phyloP scores from a whole-genome alignment of 2,113 vertebrate genomes.

The Uria aalge region DNA sequence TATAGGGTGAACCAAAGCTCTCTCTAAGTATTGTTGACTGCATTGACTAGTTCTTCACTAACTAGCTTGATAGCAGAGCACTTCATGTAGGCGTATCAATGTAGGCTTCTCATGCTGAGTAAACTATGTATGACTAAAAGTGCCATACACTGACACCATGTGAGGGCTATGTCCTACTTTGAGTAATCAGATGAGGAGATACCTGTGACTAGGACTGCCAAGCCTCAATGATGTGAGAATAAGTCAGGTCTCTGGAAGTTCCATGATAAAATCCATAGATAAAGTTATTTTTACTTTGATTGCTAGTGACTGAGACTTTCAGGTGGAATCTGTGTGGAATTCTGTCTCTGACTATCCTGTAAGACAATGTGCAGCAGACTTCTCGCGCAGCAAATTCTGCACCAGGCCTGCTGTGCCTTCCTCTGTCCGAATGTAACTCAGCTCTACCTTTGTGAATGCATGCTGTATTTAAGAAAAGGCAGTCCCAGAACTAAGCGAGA shows the following conservation, averaged over 20 bases:
- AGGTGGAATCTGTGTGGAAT: background rate
- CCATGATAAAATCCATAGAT: background rate
- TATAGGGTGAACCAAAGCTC: background rate
- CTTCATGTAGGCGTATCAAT: background rate
- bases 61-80: background rate
- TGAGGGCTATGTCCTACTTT: background rate
- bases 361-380: background rate
- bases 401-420: background rate
- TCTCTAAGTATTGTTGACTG: background rate
- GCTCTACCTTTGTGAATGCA: background rate
- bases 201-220: background rate
- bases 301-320: background rate
- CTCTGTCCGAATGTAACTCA: background rate
- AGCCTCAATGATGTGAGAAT: background rate
- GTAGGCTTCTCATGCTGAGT: background rate
- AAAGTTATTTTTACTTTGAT: background rate
- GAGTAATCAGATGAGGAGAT: background rate
- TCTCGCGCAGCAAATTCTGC: background rate
- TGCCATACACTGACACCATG: background rate
- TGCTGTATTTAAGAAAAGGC: background rate
- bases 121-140: rapidly evolving
- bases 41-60: background rate
- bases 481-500: background rate
- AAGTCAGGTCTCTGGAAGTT: background rate
- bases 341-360: background rate